phyloP scores from a whole-genome alignment of 2,888 invertebrate species.

The Yponomeuta malinellus region DNA sequence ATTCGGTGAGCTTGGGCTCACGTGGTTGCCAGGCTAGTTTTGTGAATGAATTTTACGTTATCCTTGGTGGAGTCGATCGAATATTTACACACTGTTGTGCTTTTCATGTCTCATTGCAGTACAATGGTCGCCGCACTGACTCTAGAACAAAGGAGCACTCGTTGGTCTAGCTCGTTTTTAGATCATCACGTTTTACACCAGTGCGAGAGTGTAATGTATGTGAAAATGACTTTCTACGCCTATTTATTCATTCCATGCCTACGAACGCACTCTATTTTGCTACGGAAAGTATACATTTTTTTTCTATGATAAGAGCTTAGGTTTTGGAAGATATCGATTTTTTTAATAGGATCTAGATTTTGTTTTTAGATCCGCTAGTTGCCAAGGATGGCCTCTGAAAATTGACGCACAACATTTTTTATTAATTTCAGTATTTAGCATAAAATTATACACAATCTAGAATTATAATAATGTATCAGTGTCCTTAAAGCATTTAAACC shows the following conservation, averaged over 20 bases:
- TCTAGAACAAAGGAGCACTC: background rate
- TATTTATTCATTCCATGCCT: constrained; percentile 56
- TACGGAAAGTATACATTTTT: constrained; percentile 53
- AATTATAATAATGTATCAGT: constrained; percentile 20
- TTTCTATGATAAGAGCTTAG: constrained; percentile 35
- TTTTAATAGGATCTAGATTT: constrained; percentile 2
- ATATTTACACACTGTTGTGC: background rate
- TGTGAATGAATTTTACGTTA: too few species aligned
- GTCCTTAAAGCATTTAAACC: constrained; percentile 23
- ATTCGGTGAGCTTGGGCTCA: too few species aligned
- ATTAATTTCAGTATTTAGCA: constrained; percentile 21
- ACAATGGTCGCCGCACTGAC: background rate
- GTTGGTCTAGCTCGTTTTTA: background rate
- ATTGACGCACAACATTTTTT: constrained; percentile 32
- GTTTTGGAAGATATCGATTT: constrained; percentile 1
- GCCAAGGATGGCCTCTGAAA: constrained; percentile 26
- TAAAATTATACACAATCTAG: constrained; percentile 29
- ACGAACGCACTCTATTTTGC: constrained; percentile 60
- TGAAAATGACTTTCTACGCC: constrained; percentile 36
- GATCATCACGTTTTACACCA: constrained; percentile 1
- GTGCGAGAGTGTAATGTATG: constrained; percentile 8
- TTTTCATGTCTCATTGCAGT: constrained; percentile 21
- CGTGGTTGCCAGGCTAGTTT: too few species aligned
- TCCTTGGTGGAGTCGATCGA: too few species aligned
- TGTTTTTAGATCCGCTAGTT: constrained; percentile 27